Percentiles rank a stretch among this genome's conserved stretches.
Conservation (phyloP, 2,113 vertebrate genomes). For the Oxygymnocypris stewartii region DNA sequence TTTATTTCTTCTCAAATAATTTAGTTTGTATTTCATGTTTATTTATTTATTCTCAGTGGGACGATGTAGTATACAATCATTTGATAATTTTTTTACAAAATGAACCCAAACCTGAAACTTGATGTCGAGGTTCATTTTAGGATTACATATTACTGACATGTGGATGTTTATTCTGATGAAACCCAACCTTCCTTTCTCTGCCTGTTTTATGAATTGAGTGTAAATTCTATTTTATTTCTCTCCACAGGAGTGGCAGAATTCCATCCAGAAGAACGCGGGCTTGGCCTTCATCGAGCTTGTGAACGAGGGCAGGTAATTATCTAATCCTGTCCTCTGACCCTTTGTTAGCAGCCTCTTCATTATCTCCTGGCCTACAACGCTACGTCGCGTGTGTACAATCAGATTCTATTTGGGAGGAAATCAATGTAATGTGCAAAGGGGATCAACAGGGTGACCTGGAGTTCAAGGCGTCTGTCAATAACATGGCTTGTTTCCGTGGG, state of each 20-base stretch:
- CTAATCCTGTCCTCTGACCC: conserved; percentile 21
- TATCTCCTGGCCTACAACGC: conserved; percentile 43
- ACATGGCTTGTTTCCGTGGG: conserved; percentile 24
- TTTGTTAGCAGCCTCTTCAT: conserved; percentile 56
- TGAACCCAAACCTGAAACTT: neutral
- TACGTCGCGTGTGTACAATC: neutral
- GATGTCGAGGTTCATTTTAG: neutral
- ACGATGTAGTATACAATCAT: neutral
- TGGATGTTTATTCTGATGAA: neutral
- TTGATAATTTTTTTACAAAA: neutral
- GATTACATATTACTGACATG: neutral
- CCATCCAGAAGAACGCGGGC: conserved; percentile 86
- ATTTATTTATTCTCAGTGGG: neutral
- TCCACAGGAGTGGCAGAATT: conserved; percentile 86
- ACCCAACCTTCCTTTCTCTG: neutral
- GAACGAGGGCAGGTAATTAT: conserved; percentile 82
- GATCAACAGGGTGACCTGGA: conserved; percentile 43
- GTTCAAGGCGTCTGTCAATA: conserved; percentile 46
- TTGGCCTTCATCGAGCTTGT: conserved; percentile 87
- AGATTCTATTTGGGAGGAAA: conserved; percentile 20
- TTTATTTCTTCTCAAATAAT: neutral
- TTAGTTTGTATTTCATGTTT: neutral
- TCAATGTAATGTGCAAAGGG: conserved; percentile 39
- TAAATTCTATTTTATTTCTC: conserved; percentile 47
- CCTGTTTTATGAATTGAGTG: conserved; percentile 26